phyloP scores from a whole-genome alignment of 2,113 vertebrate species.

The Miniopterus natalensis region DNA sequence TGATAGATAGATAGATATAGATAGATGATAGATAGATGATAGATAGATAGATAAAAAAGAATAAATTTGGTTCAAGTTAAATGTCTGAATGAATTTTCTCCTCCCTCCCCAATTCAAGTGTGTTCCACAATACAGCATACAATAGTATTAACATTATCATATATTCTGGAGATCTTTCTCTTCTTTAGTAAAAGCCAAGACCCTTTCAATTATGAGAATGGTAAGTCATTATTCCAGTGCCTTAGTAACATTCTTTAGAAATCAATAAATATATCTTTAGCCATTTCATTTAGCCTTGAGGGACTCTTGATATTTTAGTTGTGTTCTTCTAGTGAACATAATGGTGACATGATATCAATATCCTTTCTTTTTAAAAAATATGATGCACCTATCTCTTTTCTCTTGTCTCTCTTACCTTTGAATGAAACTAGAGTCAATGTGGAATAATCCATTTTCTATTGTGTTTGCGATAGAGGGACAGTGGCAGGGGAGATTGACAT shows the following conservation, averaged over 20 bases:
- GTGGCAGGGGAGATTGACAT: background rate
- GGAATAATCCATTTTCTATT: background rate
- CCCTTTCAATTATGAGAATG: slow-evolving; percentile 50
- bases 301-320: slow-evolving; percentile 68
- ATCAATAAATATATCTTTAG: slow-evolving; percentile 77
- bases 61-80: slow-evolving; percentile 16
- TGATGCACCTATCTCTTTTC: background rate
- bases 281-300: slow-evolving; percentile 73
- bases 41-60: background rate
- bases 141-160: background rate
- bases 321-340: slow-evolving; percentile 59
- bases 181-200: slow-evolving; percentile 44
- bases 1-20: background rate
- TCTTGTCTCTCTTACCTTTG: background rate
- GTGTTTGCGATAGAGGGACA: background rate
- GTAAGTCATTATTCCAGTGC: slow-evolving; percentile 58
- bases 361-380: slow-evolving; percentile 3
- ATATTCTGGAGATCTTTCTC: background rate
- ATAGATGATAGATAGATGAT: background rate
- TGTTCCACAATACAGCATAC: background rate
- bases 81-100: background rate
- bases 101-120: background rate
- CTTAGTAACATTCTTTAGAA: slow-evolving; percentile 71
- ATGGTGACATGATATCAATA: slow-evolving; percentile 61
- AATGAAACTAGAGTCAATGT: background rate